Evolutionary conservation across 2,888 invertebrate species (phyloP).

Genomic region (Shargacucullia verbasci): DNA sequence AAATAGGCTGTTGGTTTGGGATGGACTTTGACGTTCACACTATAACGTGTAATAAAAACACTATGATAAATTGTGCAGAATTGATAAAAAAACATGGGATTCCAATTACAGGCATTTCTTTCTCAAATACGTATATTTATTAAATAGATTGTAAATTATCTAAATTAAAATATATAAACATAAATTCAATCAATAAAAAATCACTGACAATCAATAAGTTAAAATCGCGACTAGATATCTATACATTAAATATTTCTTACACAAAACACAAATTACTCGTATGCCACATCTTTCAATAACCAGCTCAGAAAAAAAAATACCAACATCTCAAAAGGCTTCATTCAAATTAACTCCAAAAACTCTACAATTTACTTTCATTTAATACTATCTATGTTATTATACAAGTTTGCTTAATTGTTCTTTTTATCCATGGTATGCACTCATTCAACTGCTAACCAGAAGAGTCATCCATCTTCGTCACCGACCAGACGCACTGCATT

Average conservation of each 20-base stretch:
- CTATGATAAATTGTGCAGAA: too few relatives aligned
- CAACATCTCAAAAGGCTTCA: constrained; percentile 6
- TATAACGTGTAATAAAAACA: too few relatives aligned
- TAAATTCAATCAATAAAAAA: too few relatives aligned
- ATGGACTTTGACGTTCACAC: too few relatives aligned
- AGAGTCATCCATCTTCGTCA: constrained; percentile 86
- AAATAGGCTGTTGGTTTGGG: not conserved
- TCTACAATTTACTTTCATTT: constrained; percentile 52
- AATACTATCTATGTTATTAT: constrained; percentile 48
- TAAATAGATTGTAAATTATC: too few relatives aligned
- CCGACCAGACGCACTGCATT: constrained; percentile 79
- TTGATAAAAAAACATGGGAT: too few relatives aligned
- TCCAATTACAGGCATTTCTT: too few relatives aligned
- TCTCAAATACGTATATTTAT: too few relatives aligned
- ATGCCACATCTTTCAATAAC: not conserved
- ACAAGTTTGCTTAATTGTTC: constrained; percentile 58
- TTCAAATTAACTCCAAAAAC: constrained; percentile 31
- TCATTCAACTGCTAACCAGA: constrained; percentile 79
- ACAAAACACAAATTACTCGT: not conserved
- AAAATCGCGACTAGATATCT: too few relatives aligned
- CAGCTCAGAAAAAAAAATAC: constrained; percentile 1
- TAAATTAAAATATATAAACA: too few relatives aligned
- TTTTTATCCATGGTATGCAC: constrained; percentile 66
- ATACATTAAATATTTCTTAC: too few relatives aligned
- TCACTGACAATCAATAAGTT: too few relatives aligned